These are phyloP conservation scores for Atta cephalotes DNA, from an alignment of 1,140 invertebrate species.

Conservation along the genomic window DNA sequence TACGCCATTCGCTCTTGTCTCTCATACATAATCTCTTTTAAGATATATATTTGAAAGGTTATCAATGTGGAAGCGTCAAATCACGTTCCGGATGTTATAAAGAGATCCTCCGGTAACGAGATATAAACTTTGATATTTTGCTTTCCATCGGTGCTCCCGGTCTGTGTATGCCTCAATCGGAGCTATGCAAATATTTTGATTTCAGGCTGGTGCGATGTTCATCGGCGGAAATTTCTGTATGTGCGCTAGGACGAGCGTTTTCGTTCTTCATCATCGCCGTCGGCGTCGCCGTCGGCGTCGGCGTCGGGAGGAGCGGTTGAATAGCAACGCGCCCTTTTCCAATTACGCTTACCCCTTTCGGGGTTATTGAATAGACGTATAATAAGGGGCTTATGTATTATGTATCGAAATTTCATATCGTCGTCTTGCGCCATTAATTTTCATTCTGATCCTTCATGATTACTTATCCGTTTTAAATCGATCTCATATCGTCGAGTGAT, in stretches of 20 bases:
- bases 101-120: conserved; percentile 52
- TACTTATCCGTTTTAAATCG: background rate
- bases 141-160: conserved; percentile 37
- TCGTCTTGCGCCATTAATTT: conserved; percentile 13
- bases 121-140: conserved; percentile 59
- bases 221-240: conserved; percentile 60
- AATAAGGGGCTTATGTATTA: conserved; percentile 9
- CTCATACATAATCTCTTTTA: conserved; percentile 53
- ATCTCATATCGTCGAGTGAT: background rate
- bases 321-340: conserved; percentile 30
- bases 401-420: conserved; percentile 28
- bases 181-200: conserved; percentile 71
- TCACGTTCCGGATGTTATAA: conserved; percentile 48
- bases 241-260: background rate
- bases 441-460: conserved; percentile 23
- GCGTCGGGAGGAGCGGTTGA: conserved; percentile 10
- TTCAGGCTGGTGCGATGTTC: conserved; percentile 61
- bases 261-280: conserved; percentile 18
- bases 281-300: background rate
- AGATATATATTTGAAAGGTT: conserved; percentile 61
- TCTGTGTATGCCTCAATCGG: conserved; percentile 61
- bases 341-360: conserved; percentile 40
- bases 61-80: conserved; percentile 43
- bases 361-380: conserved; percentile 4
- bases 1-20: conserved; percentile 69